Evolutionary conservation across 2,797 vertebrate species (phyloP).

Genomic region (Danio choprae): DNA sequence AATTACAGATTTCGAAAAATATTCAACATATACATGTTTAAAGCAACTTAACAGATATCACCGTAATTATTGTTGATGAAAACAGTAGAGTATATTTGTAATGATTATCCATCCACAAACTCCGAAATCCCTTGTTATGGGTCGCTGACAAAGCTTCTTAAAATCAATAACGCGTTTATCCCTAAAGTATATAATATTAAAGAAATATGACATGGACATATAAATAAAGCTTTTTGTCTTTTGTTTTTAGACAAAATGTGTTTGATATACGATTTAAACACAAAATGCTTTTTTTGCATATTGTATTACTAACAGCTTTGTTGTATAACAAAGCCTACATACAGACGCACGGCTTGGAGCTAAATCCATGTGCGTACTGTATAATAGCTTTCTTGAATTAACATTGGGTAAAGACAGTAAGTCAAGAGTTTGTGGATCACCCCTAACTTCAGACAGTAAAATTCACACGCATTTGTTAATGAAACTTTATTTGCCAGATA

Average conservation of each 20-base stretch:
- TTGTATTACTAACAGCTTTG: not conserved
- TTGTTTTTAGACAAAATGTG: not conserved
- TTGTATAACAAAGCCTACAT: no score
- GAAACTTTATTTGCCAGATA: not conserved
- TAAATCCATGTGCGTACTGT: not conserved
- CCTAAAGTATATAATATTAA: not conserved
- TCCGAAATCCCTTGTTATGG: conserved; percentile 5
- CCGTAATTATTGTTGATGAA: not conserved
- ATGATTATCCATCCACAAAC: not conserved
- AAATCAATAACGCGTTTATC: conserved; percentile 30
- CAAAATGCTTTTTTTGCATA: not conserved
- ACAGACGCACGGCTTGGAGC: not conserved
- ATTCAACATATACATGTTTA: not conserved
- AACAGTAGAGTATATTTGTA: not conserved
- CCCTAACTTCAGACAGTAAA: not conserved
- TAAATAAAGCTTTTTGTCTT: not conserved
- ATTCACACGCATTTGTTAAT: conserved; percentile 15
- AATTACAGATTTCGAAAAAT: conserved; percentile 5
- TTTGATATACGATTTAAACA: conserved; percentile 5
- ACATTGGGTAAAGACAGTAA: not conserved
- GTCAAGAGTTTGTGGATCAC: not conserved
- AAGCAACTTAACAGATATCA: not conserved
- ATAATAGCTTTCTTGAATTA: conserved; percentile 1
- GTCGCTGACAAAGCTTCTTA: not conserved
- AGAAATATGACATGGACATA: not conserved